Conservation (phyloP, 2,888 invertebrate genomes). For the Leptinotarsa haldemani region DNA sequence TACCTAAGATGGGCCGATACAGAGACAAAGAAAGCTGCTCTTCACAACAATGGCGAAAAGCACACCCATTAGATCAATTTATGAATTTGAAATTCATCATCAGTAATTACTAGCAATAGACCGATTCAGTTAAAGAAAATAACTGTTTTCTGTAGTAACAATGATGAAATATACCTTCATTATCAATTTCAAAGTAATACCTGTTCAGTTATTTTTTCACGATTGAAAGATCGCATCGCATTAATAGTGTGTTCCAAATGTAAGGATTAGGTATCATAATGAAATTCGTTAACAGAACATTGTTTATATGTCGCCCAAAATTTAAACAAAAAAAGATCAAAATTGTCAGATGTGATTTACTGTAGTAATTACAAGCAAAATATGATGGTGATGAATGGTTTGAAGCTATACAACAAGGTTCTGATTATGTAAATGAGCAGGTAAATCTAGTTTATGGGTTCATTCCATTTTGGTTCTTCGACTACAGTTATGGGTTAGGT, state of each 20-base stretch:
- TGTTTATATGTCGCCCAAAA: slow-evolving; percentile 5
- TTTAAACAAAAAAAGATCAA: slow-evolving; percentile 4
- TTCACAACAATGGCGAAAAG: not conserved
- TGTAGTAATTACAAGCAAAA: not conserved
- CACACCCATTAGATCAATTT: too few relatives aligned
- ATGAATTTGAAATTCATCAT: not conserved
- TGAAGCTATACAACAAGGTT: not conserved
- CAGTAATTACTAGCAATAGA: not conserved
- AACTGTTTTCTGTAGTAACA: not conserved
- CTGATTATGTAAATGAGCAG: slow-evolving; percentile 7
- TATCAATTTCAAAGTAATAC: not conserved
- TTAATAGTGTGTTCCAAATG: not conserved
- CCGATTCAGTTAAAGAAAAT: not conserved
- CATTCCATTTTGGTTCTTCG: not conserved
- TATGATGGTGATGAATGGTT: slow-evolving; percentile 3
- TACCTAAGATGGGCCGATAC: not conserved
- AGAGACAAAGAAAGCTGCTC: not conserved
- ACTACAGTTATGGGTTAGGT: not conserved
- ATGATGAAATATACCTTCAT: not conserved
- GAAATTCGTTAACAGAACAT: not conserved
- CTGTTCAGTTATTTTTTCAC: not conserved
- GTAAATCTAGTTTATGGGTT: slow-evolving; percentile 7
- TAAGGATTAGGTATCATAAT: not conserved
- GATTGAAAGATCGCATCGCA: not conserved
- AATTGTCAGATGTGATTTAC: not conserved